Evolutionary conservation across 2,113 vertebrate species (phyloP).

Genomic region (Oncorhynchus clarkii): DNA sequence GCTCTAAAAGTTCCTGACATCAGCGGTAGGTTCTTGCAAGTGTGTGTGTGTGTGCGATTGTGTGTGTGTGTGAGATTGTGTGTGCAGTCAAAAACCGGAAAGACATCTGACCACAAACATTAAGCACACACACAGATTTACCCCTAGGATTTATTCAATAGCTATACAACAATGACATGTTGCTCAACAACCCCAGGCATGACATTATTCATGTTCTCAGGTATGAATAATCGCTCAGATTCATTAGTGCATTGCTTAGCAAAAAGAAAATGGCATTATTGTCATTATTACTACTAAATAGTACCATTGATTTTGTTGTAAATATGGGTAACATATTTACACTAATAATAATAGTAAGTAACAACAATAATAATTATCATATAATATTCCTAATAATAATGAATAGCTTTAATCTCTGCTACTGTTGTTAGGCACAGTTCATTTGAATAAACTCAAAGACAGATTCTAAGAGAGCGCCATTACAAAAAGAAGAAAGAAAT

Average conservation of each 20-base stretch:
- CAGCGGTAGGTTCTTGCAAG: too few species aligned
- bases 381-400: not conserved
- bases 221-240: slow-evolving; percentile 3
- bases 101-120: not conserved
- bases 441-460: not conserved
- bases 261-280: not conserved
- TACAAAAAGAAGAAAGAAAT: slow-evolving; percentile 1
- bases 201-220: slow-evolving; percentile 2
- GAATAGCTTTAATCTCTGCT: not conserved
- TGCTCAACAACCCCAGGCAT: slow-evolving; percentile 9
- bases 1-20: too few species aligned
- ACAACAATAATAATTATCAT: slow-evolving; percentile 6
- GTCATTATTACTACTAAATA: not conserved
- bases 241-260: not conserved
- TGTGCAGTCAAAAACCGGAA: not conserved
- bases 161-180: slow-evolving; percentile 20
- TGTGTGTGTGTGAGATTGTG: not conserved
- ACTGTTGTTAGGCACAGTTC: slow-evolving; percentile 2
- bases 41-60: not conserved
- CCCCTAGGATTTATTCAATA: slow-evolving; percentile 29
- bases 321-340: slow-evolving; percentile 2
- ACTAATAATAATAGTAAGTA: not conserved
- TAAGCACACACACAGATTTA: not conserved
- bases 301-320: slow-evolving; percentile 2
- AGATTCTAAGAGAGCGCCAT: not conserved